phyloP scores from a whole-genome alignment of 2,888 invertebrate genomes.

The Rotaria socialis region DNA sequence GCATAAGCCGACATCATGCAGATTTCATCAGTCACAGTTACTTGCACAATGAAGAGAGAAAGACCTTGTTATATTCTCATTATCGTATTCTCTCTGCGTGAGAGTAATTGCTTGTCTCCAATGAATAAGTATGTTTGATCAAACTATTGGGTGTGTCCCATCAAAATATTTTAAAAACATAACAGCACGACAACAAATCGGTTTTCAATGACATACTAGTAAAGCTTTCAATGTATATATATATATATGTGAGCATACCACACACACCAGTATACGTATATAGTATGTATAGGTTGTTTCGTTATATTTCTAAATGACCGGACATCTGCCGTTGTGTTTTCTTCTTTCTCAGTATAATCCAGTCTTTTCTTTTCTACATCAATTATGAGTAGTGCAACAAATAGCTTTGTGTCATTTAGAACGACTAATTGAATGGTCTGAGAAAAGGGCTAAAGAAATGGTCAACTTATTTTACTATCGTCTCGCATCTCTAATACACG shows the following conservation, averaged over 20 bases:
- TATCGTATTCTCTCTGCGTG: neutral
- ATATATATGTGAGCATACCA: neutral
- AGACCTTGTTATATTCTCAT: slow-evolving; percentile 18
- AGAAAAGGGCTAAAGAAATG: slow-evolving; percentile 9
- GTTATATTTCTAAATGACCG: neutral
- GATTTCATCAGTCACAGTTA: neutral
- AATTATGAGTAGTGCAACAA: neutral
- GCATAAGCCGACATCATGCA: neutral
- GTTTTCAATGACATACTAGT: slow-evolving; percentile 16
- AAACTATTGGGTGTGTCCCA: neutral
- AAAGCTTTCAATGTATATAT: neutral
- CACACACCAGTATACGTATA: no score
- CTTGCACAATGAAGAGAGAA: neutral
- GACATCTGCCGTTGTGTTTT: slow-evolving; percentile 6
- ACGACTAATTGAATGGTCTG: slow-evolving; percentile 9
- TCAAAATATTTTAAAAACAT: neutral
- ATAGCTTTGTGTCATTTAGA: slow-evolving; percentile 15
- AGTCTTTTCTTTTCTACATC: neutral
- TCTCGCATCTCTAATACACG: slow-evolving; percentile 19
- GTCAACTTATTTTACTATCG: slow-evolving; percentile 11
- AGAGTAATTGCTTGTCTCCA: slow-evolving; percentile 10
- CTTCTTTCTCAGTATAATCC: neutral
- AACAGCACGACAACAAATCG: slow-evolving; percentile 10
- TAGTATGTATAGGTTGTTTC: neutral
- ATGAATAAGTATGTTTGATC: neutral